Percentiles rank a stretch among this genome's conserved stretches.
Evolutionary conservation across 2,888 invertebrate species (phyloP).

Genomic region (Anticlea derivata): DNA sequence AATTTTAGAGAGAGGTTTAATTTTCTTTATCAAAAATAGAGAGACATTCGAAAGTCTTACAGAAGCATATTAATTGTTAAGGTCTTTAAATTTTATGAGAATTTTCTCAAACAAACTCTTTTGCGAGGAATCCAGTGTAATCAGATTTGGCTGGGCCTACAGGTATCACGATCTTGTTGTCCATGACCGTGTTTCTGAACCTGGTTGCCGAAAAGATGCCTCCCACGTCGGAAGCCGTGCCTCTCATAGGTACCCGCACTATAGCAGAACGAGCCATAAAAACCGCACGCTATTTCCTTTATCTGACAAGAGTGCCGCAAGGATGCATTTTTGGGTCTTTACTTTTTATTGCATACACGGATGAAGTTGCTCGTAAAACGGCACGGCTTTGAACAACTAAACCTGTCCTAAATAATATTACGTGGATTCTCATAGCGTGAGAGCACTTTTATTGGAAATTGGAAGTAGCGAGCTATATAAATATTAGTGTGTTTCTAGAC

Average conservation of each 20-base stretch:
- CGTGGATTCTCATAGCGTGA: constrained; percentile 9
- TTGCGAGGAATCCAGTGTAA: constrained; percentile 20
- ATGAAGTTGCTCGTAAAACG: constrained; percentile 14
- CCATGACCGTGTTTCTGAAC: constrained; percentile 98
- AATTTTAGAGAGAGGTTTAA: constrained; percentile 6
- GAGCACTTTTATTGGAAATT: constrained; percentile 47
- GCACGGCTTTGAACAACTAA: background rate
- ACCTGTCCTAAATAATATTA: background rate
- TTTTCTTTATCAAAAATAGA: constrained; percentile 6
- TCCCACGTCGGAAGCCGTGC: constrained; percentile 92
- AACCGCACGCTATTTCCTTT: constrained; percentile 49
- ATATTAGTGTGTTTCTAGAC: constrained; percentile 61
- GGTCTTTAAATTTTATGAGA: too few species aligned
- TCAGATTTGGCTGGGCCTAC: constrained; percentile 76
- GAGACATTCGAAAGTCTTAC: too few species aligned
- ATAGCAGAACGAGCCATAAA: constrained; percentile 38
- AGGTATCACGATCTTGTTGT: constrained; percentile 98
- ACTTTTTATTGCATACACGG: constrained; percentile 25
- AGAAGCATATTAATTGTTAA: too few species aligned
- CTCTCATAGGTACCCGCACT: constrained; percentile 88
- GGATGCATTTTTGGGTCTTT: constrained; percentile 25
- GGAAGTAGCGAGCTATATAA: constrained; percentile 55
- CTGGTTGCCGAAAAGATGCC: constrained; percentile 99
- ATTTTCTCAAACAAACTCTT: too few species aligned
- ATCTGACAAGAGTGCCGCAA: constrained; percentile 28